Evolutionary conservation across 2,888 invertebrate genomes (phyloP).

Genomic region (Acronicta alni): DNA sequence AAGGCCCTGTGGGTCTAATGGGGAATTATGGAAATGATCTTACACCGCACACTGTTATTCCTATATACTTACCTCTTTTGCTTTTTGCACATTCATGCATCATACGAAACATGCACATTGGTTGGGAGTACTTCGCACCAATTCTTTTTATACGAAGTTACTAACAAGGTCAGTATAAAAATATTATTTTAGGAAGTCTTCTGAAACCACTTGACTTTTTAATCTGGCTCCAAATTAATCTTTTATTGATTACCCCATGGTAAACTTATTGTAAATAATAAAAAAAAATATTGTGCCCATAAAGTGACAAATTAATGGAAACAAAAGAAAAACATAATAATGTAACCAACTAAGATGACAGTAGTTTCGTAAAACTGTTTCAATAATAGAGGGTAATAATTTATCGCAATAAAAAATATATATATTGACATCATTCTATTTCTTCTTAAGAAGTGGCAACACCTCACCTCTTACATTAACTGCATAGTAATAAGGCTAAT

Average conservation of each 20-base stretch:
- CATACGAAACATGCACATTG: constrained; percentile 9
- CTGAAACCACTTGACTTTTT: neutral
- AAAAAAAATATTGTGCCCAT: too few relatives aligned
- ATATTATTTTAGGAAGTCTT: too few relatives aligned
- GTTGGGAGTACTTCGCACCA: constrained; percentile 2
- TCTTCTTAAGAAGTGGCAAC: constrained; percentile 5
- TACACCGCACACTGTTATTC: neutral
- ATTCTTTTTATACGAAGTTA: constrained; percentile 16
- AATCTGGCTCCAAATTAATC: neutral
- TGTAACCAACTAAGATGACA: too few relatives aligned
- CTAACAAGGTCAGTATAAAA: constrained; percentile 24
- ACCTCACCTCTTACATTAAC: constrained; percentile 18
- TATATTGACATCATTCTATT: neutral
- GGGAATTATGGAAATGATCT: constrained; percentile 3
- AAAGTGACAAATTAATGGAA: too few relatives aligned
- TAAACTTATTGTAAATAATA: too few relatives aligned
- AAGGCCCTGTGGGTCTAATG: constrained; percentile 5
- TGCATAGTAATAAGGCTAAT: constrained; percentile 40
- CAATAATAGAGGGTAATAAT: too few relatives aligned
- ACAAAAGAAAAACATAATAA: neutral
- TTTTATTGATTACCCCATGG: neutral
- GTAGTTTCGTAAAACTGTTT: too few relatives aligned
- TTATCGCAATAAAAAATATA: neutral
- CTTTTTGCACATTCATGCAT: neutral
- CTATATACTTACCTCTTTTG: constrained; percentile 7